A percentile compares a stretch with the other conserved stretches of the same genome.
Conservation (phyloP, 1,140 invertebrate species). For the Pectinophora gossypiella region DNA sequence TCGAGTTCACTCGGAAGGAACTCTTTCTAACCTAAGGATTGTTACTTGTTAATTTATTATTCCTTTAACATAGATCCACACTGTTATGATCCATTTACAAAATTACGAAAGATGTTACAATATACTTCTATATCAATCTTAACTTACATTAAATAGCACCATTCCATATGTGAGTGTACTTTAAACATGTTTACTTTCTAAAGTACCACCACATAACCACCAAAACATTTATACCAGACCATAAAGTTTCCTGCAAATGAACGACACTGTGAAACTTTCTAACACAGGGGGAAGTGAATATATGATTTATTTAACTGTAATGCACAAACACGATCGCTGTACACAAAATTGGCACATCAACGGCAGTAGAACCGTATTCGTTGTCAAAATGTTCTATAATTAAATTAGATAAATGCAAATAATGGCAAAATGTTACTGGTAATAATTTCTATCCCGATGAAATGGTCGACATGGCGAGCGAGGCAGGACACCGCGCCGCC, state of each 20-base stretch:
- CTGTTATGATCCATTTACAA: slow-evolving; percentile 17
- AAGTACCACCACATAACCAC: slow-evolving; percentile 48
- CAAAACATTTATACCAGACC: slow-evolving; percentile 25
- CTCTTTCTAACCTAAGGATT: background rate
- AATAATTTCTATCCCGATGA: too few species aligned
- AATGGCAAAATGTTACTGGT: slow-evolving; percentile 66
- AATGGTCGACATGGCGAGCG: too few species aligned
- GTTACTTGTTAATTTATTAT: slow-evolving; percentile 12
- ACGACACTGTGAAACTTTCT: too few species aligned
- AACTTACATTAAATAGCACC: slow-evolving; percentile 48
- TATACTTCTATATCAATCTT: slow-evolving; percentile 11
- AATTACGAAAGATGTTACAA: slow-evolving; percentile 8
- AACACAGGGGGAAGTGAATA: too few species aligned
- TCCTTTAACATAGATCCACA: slow-evolving; percentile 17
- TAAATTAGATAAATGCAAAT: slow-evolving; percentile 69
- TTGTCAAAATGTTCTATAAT: slow-evolving; percentile 55
- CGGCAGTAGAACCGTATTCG: slow-evolving; percentile 47
- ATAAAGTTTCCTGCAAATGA: too few species aligned
- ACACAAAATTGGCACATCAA: slow-evolving; percentile 48
- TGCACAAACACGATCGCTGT: too few species aligned
- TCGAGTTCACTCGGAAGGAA: background rate
- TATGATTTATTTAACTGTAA: too few species aligned
- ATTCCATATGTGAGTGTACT: slow-evolving; percentile 51
- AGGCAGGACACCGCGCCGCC: background rate
- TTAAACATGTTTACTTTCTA: slow-evolving; percentile 23